Percentiles rank a stretch among this genome's conserved stretches.
phyloP scores from a whole-genome alignment of 2,797 vertebrate genomes.

The Lagorchestes hirsutus region DNA sequence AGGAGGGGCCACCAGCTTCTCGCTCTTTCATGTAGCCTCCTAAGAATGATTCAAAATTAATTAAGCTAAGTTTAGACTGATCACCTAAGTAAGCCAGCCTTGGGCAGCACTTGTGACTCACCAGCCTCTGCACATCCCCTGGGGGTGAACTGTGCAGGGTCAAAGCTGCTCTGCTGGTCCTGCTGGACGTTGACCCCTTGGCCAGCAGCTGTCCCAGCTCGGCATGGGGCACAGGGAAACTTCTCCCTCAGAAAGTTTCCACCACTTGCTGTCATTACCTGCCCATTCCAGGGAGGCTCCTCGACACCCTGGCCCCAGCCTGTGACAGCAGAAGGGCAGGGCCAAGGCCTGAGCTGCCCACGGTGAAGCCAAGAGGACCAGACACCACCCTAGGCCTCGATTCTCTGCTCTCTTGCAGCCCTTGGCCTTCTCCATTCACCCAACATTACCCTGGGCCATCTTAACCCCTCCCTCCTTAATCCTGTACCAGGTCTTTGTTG shows the following conservation, averaged over 20 bases:
- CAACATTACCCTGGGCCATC: not conserved
- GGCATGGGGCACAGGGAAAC: not conserved
- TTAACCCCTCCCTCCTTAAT: not conserved
- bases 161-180: no score
- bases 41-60: constrained; percentile 74
- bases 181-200: no score
- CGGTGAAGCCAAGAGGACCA: not conserved
- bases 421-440: no score
- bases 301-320: not conserved
- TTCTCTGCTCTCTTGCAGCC: not conserved
- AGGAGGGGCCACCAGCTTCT: not conserved
- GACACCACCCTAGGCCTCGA: not conserved
- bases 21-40: constrained; percentile 31
- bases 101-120: constrained; percentile 54
- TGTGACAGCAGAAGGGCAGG: not conserved
- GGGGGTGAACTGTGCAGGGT: no score
- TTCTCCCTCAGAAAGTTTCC: not conserved
- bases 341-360: no score
- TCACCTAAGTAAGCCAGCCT: constrained; percentile 65
- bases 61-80: constrained; percentile 75
- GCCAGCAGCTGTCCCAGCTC: not conserved
- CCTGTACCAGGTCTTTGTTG: no score
- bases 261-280: not conserved
- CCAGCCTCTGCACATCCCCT: constrained; percentile 49
- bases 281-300: not conserved